phyloP scores from a whole-genome alignment of 2,797 vertebrate genomes.

The Macroramphosus scolopax region DNA sequence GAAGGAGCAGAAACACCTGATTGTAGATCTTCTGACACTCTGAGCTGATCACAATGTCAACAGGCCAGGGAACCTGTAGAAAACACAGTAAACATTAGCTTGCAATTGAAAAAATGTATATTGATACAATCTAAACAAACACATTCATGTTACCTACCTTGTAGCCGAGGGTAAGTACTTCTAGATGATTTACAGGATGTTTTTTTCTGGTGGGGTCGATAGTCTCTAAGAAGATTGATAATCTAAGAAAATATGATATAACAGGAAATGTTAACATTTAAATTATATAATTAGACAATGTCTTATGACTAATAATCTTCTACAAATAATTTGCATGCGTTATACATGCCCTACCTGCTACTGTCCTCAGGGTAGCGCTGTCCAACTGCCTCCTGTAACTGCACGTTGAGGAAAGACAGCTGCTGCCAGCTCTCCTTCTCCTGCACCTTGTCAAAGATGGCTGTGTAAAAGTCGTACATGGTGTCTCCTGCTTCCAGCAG shows the following conservation, averaged over 20 bases:
- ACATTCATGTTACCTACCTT: constrained; percentile 77
- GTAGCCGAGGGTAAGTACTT: constrained; percentile 92
- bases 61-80: constrained; percentile 95
- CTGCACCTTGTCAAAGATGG: constrained; percentile 97
- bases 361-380: constrained; percentile 93
- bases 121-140: not conserved
- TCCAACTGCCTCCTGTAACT: constrained; percentile 94
- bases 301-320: not conserved
- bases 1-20: constrained; percentile 93
- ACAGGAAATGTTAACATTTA: not conserved
- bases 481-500: constrained; percentile 97
- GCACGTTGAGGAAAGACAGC: constrained; percentile 89
- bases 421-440: constrained; percentile 97
- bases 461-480: constrained; percentile 98
- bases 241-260: constrained; percentile 63
- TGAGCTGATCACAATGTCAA: constrained; percentile 97
- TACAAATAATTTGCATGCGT: not conserved
- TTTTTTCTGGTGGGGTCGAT: constrained; percentile 91
- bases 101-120: not conserved
- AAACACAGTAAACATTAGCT: constrained; percentile 4
- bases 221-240: constrained; percentile 90
- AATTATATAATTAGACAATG: not conserved
- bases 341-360: constrained; percentile 77
- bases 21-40: constrained; percentile 99
- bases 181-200: constrained; percentile 92